A percentile compares a stretch with the other conserved stretches of the same genome.
These are phyloP conservation scores for Mactromeris polynyma DNA, from an alignment of 2,888 invertebrate species.

Conservation along the genomic window DNA sequence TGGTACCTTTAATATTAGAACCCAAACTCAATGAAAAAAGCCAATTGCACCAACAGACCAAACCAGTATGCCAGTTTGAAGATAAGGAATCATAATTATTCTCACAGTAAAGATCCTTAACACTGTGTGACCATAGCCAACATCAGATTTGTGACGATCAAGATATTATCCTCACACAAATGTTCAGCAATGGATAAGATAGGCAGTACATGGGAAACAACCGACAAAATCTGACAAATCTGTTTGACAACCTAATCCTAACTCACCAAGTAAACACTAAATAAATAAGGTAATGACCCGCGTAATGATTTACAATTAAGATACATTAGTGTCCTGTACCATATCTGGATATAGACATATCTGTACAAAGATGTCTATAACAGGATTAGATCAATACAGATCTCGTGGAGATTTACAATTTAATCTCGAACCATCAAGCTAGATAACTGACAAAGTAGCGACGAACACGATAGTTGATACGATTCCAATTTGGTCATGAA, in stretches of 20 bases:
- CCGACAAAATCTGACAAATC: background rate
- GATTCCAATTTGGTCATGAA: conserved; percentile 30
- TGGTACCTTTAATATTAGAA: too few species aligned
- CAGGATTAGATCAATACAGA: conserved; percentile 40
- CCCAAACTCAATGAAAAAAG: too few species aligned
- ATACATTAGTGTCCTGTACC: background rate
- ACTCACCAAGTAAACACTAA: background rate
- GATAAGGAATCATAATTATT: too few species aligned
- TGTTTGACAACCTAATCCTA: background rate
- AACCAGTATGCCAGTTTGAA: too few species aligned
- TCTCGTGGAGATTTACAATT: conserved; percentile 31
- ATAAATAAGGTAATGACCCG: conserved; percentile 27
- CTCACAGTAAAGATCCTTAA: too few species aligned
- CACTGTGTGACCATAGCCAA: too few species aligned
- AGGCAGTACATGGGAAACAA: background rate
- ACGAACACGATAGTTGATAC: conserved; percentile 32
- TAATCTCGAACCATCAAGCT: conserved; percentile 44
- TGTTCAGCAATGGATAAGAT: background rate
- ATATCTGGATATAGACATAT: conserved; percentile 9
- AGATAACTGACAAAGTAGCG: conserved; percentile 33
- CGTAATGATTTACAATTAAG: conserved; percentile 14
- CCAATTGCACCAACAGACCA: too few species aligned
- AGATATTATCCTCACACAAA: too few species aligned
- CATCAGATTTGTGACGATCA: too few species aligned
- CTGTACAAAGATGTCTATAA: background rate